Evolutionary conservation across 2,888 invertebrate genomes (phyloP).

Genomic region (Diachrysia chrysitis): DNA sequence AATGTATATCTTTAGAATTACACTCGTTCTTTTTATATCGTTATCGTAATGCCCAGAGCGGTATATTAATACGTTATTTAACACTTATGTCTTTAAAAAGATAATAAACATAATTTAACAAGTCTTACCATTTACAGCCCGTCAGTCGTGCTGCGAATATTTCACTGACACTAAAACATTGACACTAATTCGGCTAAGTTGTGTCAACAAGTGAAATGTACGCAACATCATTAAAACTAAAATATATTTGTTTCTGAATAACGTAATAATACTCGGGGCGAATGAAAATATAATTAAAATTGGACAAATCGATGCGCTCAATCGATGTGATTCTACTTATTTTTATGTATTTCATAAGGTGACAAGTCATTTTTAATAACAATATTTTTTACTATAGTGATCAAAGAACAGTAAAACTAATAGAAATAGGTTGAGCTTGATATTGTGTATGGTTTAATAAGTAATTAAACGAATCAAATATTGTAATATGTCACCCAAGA

Average conservation of each 20-base stretch:
- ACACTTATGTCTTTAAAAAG: slow-evolving; percentile 56
- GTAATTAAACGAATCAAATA: too few relatives aligned
- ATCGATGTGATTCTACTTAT: slow-evolving; percentile 23
- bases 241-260: slow-evolving; percentile 60
- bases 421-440: neutral
- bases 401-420: slow-evolving; percentile 1
- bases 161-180: slow-evolving; percentile 53
- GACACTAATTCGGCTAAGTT: slow-evolving; percentile 54
- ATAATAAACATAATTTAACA: slow-evolving; percentile 70
- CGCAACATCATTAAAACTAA: slow-evolving; percentile 56
- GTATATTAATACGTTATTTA: slow-evolving; percentile 44
- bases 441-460: neutral
- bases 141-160: slow-evolving; percentile 62
- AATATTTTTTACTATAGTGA: slow-evolving; percentile 30
- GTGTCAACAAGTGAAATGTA: slow-evolving; percentile 30
- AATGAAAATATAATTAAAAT: slow-evolving; percentile 43
- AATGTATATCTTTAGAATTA: too few relatives aligned
- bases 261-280: slow-evolving; percentile 70
- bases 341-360: slow-evolving; percentile 9
- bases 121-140: slow-evolving; percentile 82
- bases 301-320: slow-evolving; percentile 34
- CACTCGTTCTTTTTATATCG: neutral
- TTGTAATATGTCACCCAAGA: too few relatives aligned
- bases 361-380: slow-evolving; percentile 16
- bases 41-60: neutral